These are phyloP conservation scores for Neomorphus geoffroyi DNA, from an alignment of 2,797 vertebrate species.

Conservation along the genomic window DNA sequence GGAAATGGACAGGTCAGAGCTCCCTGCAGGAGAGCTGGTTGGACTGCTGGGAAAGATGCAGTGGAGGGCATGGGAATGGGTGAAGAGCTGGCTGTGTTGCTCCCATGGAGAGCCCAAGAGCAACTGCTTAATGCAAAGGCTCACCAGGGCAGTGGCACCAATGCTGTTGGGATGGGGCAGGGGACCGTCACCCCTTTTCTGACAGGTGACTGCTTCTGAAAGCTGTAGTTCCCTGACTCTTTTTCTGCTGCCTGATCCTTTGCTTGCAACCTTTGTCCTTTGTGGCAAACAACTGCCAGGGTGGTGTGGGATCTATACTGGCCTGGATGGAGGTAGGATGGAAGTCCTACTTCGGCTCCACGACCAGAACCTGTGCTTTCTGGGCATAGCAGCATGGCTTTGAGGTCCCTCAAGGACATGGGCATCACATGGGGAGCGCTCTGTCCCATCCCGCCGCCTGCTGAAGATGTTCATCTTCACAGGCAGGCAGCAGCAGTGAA, in stretches of 20 bases:
- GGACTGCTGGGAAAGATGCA: slow-evolving; percentile 48
- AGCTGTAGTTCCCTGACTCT: not conserved
- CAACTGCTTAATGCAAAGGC: not conserved
- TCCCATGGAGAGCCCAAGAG: not conserved
- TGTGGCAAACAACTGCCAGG: not conserved
- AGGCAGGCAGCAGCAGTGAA: not conserved
- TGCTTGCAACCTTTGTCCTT: not conserved
- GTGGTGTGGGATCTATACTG: not conserved
- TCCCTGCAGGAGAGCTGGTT: not conserved
- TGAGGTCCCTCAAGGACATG: not conserved
- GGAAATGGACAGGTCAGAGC: not conserved
- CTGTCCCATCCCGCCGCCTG: not conserved
- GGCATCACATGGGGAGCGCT: not conserved
- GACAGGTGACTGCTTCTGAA: not conserved
- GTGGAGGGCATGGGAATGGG: slow-evolving; percentile 25
- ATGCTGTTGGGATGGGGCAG: not conserved
- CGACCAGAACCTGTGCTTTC: not conserved
- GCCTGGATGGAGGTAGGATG: not conserved
- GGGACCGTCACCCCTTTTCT: not conserved
- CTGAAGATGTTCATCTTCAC: not conserved
- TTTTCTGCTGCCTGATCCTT: not conserved
- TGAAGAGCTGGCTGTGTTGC: not conserved
- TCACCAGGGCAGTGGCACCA: not conserved
- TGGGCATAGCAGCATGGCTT: not conserved
- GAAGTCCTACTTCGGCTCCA: not conserved